Conservation (phyloP, 1,140 invertebrate species). For the Dendrolimus punctatus region DNA sequence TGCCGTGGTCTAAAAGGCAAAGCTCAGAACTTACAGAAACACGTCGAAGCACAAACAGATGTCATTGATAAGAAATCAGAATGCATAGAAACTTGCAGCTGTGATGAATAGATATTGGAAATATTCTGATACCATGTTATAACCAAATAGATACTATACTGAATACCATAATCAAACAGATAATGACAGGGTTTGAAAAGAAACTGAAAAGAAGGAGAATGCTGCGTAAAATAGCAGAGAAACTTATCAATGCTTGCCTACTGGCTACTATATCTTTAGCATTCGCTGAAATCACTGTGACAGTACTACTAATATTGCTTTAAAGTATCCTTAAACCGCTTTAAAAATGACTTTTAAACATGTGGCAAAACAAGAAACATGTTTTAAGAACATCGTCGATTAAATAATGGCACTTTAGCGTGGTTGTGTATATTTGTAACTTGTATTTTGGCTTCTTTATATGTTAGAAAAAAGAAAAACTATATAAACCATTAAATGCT, state of each 20-base stretch:
- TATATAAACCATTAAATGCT: not conserved
- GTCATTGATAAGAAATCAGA: conserved; percentile 20
- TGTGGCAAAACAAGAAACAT: conserved; percentile 28
- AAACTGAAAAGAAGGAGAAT: conserved; percentile 29
- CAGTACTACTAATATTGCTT: conserved; percentile 29
- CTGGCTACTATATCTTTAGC: conserved; percentile 37
- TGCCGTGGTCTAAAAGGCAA: not conserved
- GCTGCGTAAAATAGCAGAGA: conserved; percentile 35
- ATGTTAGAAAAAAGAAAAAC: conserved; percentile 1
- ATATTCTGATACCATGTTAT: not conserved
- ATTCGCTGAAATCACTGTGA: conserved; percentile 36
- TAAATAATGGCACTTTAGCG: conserved; percentile 22
- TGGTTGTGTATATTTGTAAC: conserved; percentile 37
- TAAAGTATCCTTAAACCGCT: conserved; percentile 7
- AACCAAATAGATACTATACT: conserved; percentile 2
- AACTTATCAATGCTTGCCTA: conserved; percentile 34
- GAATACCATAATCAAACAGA: conserved; percentile 4
- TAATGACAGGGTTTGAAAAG: conserved; percentile 34
- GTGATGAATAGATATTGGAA: conserved; percentile 7
- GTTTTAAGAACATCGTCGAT: conserved; percentile 21
- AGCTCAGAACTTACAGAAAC: not conserved
- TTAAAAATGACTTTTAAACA: conserved; percentile 28
- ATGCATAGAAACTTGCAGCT: conserved; percentile 34
- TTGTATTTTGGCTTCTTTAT: conserved; percentile 19
- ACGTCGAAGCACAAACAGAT: conserved; percentile 19